Conservation (phyloP, 2,888 invertebrate genomes). For the Lasius fuliginosus region DNA sequence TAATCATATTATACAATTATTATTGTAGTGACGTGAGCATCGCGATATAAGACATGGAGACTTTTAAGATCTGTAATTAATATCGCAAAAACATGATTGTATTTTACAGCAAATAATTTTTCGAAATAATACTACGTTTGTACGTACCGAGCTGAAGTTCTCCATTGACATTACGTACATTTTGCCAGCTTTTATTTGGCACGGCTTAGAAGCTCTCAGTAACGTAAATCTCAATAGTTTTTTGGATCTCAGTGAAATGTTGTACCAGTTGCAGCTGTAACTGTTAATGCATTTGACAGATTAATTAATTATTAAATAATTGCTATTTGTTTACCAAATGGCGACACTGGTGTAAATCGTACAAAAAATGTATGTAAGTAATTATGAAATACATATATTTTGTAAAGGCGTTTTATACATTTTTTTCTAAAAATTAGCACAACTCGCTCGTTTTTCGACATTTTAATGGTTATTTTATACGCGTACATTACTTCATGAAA, state of each 20-base stretch:
- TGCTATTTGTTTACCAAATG: background rate
- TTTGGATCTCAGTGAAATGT: constrained; percentile 10
- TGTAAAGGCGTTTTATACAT: background rate
- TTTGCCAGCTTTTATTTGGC: constrained; percentile 38
- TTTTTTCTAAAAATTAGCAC: background rate
- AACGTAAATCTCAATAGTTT: constrained; percentile 14
- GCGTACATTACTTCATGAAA: background rate
- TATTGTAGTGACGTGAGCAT: constrained; percentile 8
- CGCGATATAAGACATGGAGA: constrained; percentile 17
- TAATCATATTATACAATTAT: background rate
- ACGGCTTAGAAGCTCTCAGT: constrained; percentile 21
- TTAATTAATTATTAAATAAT: constrained; percentile 1
- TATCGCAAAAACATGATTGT: background rate
- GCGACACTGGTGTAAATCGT: background rate
- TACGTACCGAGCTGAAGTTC: constrained; percentile 22
- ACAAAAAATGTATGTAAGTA: background rate
- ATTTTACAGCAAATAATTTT: background rate
- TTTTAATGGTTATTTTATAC: background rate
- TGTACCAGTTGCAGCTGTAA: constrained; percentile 40
- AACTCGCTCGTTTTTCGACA: background rate
- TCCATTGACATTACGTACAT: constrained; percentile 30
- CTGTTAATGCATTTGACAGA: background rate
- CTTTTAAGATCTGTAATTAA: background rate
- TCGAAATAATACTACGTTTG: background rate
- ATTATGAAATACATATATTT: background rate